These are phyloP conservation scores for Drosophila longiperda DNA, from an alignment of 2,888 invertebrate species.

Conservation along the genomic window DNA sequence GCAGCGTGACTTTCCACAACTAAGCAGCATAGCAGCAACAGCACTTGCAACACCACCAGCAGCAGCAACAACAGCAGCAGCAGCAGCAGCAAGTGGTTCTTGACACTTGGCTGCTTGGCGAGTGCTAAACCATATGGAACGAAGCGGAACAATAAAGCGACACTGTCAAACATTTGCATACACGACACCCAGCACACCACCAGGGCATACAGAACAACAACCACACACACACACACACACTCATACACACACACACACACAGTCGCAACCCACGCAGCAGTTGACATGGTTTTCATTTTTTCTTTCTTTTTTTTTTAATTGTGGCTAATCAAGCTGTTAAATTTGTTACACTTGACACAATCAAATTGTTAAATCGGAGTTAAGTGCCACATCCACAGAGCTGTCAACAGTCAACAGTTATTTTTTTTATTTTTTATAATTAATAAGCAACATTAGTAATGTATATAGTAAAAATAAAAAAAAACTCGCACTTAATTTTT, in stretches of 20 bases:
- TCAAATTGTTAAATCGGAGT: background rate
- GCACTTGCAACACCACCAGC: constrained; percentile 43
- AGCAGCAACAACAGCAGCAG: constrained; percentile 42
- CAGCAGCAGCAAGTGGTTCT: constrained; percentile 70
- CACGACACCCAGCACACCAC: constrained; percentile 53
- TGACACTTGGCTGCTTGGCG: constrained; percentile 43
- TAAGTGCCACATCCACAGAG: background rate
- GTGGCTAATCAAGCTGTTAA: constrained; percentile 57
- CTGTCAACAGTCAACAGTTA: background rate
- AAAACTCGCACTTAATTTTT: too few species aligned
- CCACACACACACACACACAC: constrained; percentile 6
- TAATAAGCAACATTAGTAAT: background rate
- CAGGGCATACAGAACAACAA: background rate
- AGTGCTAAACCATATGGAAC: constrained; percentile 73
- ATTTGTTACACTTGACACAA: constrained; percentile 16
- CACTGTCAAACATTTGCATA: constrained; percentile 79
- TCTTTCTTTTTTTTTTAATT: constrained; percentile 28
- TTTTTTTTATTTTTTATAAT: background rate
- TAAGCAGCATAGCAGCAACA: constrained; percentile 31
- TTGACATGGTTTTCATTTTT: background rate
- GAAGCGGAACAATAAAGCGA: constrained; percentile 77
- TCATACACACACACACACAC: constrained; percentile 9
- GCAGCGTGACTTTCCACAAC: constrained; percentile 63
- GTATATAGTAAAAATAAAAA: too few species aligned
- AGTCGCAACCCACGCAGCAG: background rate